Conservation (phyloP, 2,888 invertebrate species). For the Ormyrus nitidulus region DNA sequence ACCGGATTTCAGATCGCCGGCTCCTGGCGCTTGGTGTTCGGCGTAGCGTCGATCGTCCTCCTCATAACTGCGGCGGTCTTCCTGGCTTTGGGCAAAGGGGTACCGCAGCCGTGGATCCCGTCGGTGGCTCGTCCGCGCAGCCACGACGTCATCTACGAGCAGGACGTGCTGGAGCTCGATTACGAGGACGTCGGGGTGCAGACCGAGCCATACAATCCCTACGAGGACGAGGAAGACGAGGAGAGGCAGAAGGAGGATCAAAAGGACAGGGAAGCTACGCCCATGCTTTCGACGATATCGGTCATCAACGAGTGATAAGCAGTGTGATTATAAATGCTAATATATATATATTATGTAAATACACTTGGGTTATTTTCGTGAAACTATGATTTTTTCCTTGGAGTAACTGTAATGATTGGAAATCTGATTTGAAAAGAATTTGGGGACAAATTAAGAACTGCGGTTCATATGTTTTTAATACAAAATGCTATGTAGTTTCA, state of each 20-base stretch:
- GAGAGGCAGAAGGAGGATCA: constrained; percentile 63
- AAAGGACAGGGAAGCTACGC: constrained; percentile 60
- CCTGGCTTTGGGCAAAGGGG: constrained; percentile 79
- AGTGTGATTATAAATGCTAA: background rate
- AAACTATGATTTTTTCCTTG: too few species aligned
- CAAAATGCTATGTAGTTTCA: too few species aligned
- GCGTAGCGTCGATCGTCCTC: constrained; percentile 78
- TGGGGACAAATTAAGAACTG: too few species aligned
- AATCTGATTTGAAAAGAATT: too few species aligned
- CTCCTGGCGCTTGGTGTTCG: constrained; percentile 80
- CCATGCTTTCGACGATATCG: constrained; percentile 67
- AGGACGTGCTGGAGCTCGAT: constrained; percentile 71
- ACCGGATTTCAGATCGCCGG: constrained; percentile 76
- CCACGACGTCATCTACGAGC: constrained; percentile 74
- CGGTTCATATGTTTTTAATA: too few species aligned
- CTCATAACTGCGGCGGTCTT: constrained; percentile 78
- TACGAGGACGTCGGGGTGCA: constrained; percentile 74
- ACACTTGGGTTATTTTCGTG: too few species aligned
- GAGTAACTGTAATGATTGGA: too few species aligned
- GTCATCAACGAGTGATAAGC: constrained; percentile 55
- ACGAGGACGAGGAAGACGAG: constrained; percentile 64
- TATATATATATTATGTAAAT: too few species aligned
- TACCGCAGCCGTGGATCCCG: constrained; percentile 79
- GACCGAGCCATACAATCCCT: constrained; percentile 71
- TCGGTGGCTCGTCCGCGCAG: constrained; percentile 72